phyloP scores from a whole-genome alignment of 2,797 vertebrate species.

The Amblyopsis hoosieri region DNA sequence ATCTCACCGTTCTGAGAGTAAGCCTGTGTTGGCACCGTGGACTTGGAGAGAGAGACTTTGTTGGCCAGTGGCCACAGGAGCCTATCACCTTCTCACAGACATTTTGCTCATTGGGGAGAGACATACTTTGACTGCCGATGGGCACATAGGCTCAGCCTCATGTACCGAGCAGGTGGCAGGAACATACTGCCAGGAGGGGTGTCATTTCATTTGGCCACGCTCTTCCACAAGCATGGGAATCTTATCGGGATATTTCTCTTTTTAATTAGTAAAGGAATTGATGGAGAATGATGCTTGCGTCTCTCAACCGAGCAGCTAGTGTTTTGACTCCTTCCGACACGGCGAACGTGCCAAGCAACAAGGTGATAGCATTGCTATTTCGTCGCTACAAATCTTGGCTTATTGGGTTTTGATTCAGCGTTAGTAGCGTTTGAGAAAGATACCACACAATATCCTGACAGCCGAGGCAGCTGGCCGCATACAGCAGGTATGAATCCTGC shows the following conservation, averaged over 20 bases:
- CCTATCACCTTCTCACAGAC: constrained; percentile 70
- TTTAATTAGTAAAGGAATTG: constrained; percentile 37
- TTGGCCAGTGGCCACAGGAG: constrained; percentile 59
- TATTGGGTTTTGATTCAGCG: neutral
- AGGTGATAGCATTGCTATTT: neutral
- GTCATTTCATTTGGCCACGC: constrained; percentile 44
- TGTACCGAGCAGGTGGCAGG: constrained; percentile 59
- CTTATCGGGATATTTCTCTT: constrained; percentile 37
- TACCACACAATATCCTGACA: constrained; percentile 7
- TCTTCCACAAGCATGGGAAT: constrained; percentile 45
- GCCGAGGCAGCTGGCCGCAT: constrained; percentile 16
- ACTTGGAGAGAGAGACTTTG: constrained; percentile 60
- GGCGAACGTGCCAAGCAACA: constrained; percentile 9
- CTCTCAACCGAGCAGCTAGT: constrained; percentile 19
- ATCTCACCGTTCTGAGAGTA: constrained; percentile 50
- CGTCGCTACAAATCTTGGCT: neutral
- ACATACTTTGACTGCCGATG: constrained; percentile 49
- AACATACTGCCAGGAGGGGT: constrained; percentile 52
- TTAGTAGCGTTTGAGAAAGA: constrained; percentile 4
- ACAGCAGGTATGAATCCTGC: constrained; percentile 34
- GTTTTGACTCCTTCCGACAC: constrained; percentile 28
- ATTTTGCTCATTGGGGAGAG: constrained; percentile 53
- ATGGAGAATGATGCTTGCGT: neutral
- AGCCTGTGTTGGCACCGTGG: constrained; percentile 38
- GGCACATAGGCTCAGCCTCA: constrained; percentile 41